Conservation (phyloP, 2,888 invertebrate species). For the Microctonus brassicae region DNA sequence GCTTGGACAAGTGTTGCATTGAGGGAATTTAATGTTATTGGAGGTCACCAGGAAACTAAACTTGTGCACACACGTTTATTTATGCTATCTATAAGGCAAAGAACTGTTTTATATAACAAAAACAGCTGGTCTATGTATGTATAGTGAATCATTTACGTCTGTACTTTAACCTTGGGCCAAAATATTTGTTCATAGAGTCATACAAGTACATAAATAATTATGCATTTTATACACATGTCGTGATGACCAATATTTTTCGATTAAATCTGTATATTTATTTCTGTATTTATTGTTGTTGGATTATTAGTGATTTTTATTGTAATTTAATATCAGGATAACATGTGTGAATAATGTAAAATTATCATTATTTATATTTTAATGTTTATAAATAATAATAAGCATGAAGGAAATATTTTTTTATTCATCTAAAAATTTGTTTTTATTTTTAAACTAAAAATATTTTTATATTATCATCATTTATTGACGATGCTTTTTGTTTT, state of each 20-base stretch:
- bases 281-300: no score
- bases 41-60: constrained; percentile 65
- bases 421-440: no score
- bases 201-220: not conserved
- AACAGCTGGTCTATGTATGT: constrained; percentile 57
- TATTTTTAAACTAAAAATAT: no score
- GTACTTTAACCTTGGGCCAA: not conserved
- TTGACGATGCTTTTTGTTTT: no score
- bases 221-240: not conserved
- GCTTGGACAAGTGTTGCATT: not conserved
- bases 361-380: no score
- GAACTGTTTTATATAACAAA: constrained; percentile 50
- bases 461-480: no score
- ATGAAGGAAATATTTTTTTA: no score
- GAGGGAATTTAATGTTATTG: constrained; percentile 52
- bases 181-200: not conserved
- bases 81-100: constrained; percentile 55
- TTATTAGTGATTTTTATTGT: no score
- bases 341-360: no score
- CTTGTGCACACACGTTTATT: not conserved
- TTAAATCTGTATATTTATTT: no score
- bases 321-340: no score
- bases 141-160: constrained; percentile 48
- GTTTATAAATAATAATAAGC: no score
- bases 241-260: not conserved